These are phyloP conservation scores for Chironomus tepperi DNA, from an alignment of 1,140 invertebrate species.

Conservation along the genomic window DNA sequence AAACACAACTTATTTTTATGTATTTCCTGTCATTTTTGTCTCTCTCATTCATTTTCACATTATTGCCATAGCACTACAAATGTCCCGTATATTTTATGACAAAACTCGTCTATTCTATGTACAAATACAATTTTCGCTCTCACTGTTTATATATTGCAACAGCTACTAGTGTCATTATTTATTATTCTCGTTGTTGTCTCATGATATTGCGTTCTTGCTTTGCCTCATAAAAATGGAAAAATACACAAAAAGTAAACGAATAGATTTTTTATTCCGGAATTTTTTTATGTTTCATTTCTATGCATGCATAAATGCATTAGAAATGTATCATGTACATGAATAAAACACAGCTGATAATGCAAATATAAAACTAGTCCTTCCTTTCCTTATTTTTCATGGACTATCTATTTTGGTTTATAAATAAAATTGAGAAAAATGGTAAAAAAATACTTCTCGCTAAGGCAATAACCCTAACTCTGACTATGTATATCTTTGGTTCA, in stretches of 20 bases:
- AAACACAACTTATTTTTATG: background rate
- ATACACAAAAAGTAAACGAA: no score
- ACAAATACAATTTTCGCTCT: no score
- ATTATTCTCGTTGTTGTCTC: background rate
- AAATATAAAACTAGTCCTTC: no score
- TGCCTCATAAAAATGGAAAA: no score
- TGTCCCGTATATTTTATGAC: slow-evolving; percentile 12
- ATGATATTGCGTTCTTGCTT: no score
- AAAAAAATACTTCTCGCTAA: background rate
- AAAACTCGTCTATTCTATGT: background rate
- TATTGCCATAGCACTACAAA: background rate
- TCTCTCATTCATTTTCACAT: background rate
- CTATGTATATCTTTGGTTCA: background rate
- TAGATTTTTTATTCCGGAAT: background rate
- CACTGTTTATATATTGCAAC: background rate
- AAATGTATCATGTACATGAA: background rate
- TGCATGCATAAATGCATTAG: background rate
- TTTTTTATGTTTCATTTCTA: background rate
- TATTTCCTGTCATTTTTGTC: background rate
- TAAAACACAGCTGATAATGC: background rate
- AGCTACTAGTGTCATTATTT: background rate
- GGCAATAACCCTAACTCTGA: background rate
- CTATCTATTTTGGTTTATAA: background rate
- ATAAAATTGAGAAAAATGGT: background rate
- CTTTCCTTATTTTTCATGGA: no score